phyloP scores from a whole-genome alignment of 1,140 invertebrate species.

The Hestina assimilis region DNA sequence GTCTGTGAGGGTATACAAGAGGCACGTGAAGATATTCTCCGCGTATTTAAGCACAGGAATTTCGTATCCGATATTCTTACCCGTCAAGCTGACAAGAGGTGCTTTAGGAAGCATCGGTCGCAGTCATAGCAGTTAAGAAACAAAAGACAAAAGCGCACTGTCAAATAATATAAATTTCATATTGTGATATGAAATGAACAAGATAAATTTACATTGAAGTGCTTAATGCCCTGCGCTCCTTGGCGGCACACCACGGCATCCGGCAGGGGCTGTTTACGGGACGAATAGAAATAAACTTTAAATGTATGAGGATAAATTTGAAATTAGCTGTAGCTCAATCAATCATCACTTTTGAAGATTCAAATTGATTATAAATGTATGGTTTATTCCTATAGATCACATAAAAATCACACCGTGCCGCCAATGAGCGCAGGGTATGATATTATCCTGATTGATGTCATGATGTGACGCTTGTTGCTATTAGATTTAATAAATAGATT shows the following conservation, averaged over 20 bases:
- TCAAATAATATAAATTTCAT: slow-evolving; percentile 12
- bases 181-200: neutral
- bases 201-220: no score
- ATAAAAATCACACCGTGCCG: no score
- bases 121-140: slow-evolving; percentile 63
- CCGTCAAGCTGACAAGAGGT: slow-evolving; percentile 92
- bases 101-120: slow-evolving; percentile 88
- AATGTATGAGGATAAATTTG: no score
- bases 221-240: no score
- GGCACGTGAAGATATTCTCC: slow-evolving; percentile 90
- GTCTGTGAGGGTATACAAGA: slow-evolving; percentile 95
- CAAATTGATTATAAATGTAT: no score
- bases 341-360: no score
- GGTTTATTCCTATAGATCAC: no score
- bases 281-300: no score
- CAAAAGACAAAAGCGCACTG: slow-evolving; percentile 25
- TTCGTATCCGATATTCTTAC: slow-evolving; percentile 93
- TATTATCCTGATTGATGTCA: neutral
- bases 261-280: neutral
- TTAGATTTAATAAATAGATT: neutral
- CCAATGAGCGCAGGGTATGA: no score
- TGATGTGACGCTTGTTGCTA: neutral
- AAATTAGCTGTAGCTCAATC: no score
- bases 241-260: neutral
- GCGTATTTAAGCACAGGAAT: slow-evolving; percentile 94